Evolutionary conservation across 1,140 invertebrate genomes (phyloP), one percentile per base, ranked within the genome.

Genomic region (Drosophila quadrilineata): DNA sequence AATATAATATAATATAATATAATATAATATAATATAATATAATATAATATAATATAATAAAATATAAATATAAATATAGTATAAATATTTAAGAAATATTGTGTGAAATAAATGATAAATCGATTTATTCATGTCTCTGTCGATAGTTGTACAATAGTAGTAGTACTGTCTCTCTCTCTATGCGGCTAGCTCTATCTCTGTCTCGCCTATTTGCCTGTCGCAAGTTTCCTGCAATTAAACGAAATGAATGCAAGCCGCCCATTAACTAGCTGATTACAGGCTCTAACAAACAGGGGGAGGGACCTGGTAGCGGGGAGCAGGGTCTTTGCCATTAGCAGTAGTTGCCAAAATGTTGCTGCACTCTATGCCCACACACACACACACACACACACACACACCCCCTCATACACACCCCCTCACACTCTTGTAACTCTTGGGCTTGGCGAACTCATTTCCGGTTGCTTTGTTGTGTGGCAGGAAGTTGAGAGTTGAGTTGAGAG

Each of bases 371-470:
- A 58, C 41, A 38, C 50, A 50, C 36, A 21, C 52, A 48, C 16
- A 56, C 43, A 36, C 49, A 64, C 45, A 33, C 48, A 41, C 28
- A 26, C 36, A 53, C 29, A 50, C 14, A 41, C 35, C 14, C 26
- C 31, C 24, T 10, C 40, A 36, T 5, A 36, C 29, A 52, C 28
- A 5, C 24, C 19, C 28, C n/a, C n/a, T n/a, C n/a, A n/a, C n/a
- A n/a, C n/a, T n/a, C n/a, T n/a, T n/a, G n/a, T n/a, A n/a, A n/a
- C n/a, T n/a, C n/a, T n/a, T 21, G 22, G 29, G 52, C 43, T 41
- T n/a, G 75, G 65, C 50, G 33, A 76, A 56, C 67, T 79, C 71
- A 79, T 79, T 80, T 79, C 75, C 75, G 75, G 54, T 79, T 80
- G 71, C 75, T 63, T 75, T 79, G 74, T 72, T 76, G 62, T 41